Evolutionary conservation across 2,888 invertebrate species (phyloP), one percentile per base, ranked within the genome.

Genomic region (Thecophora atra): DNA sequence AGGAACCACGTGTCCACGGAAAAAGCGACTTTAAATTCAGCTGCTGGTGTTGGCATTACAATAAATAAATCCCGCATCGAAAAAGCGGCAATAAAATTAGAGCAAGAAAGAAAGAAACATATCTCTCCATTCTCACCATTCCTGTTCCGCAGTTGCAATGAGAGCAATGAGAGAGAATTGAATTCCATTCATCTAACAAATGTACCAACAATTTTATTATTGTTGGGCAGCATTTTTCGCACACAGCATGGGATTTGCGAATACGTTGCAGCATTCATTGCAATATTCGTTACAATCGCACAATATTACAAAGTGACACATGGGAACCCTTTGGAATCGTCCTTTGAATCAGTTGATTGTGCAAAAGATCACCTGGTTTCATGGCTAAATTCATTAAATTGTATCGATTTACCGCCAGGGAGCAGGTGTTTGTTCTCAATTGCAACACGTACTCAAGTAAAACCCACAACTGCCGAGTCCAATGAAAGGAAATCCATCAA

Each of bases 341-440:
- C 28, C 26, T 62, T 47, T n/a, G n/a, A 37, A 56, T 54, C 65
- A 66, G 8, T 17, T 56, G 19, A 19, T 65, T 56, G 15, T 21
- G 56, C 8, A 26, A 44, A 66, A 30, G 65, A 52, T 63, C 73
- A 73, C 70, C 73, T 73, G 73, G 73, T 71, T 70, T 52, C 63
- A 71, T 62, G 70, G 21, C 42, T 42, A 64, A 69, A 67, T 72
- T 28, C 28, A 60, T 56, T n/a, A 51, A 42, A 64, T 15, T 47
- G 51, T 26, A 52, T 54, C 54, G 15, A 51, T 47, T 47, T 19
- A 52, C n/a, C 54, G 56, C 15, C 42, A 26, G 15, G 30, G 62
- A n/a, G 72, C 74, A 74, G 72, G 74, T 73, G 72, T 26, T 30
- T 65, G 51, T 42, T 17, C 58, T 21, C 17, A 17, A 64, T 24